Evolutionary conservation across 1,140 invertebrate species (phyloP), one percentile per base, ranked within the genome.

Genomic region (Heliconius congener): DNA sequence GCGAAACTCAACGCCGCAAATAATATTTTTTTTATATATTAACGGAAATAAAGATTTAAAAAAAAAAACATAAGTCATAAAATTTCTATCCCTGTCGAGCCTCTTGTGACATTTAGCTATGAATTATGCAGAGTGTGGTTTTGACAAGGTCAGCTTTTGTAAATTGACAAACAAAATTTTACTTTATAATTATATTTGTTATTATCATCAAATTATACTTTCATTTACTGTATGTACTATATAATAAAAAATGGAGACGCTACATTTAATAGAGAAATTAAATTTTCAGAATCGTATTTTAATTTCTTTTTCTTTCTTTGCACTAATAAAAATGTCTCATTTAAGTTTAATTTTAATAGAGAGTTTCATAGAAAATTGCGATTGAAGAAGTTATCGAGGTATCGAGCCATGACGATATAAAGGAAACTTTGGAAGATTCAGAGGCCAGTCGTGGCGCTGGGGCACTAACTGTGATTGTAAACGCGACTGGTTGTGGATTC

Each of bases 281-380:
- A n/a, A 8, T 60, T 57, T n/a, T 23, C 55, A 23, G 2, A n/a
- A 57, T 57, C 5, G 19, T n/a, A 23, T 57, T 6, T 34, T 57
- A 8, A 57, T 3, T 3, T 57, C n/a, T 57, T 57, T 57, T 60
- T 60, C 34, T 60, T 60, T 4, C 8, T n/a, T 60, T 23, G 55
- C 55, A 11, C 55, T 27, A 23, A 23, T 60, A 23, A 60, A 60
- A 60, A n/a, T 37, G 13, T 16, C 11, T 71, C 16, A 71, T 19
- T 71, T 71, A 37, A 71, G 70, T 16, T 71, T 71, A 71, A 71
- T 71, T 73, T 73, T 73, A 42, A 27, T 73, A 73, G 16, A 73
- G 8, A 18, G 42, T 42, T 16, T 46, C 42, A 73, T 23, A 60
- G 55, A 60, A 60, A 60, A n/a, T 60, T 5, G n/a, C n/a, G n/a